These are phyloP conservation scores for Pammene fasciana DNA, from an alignment of 2,888 invertebrate genomes.

Conservation along the genomic window DNA sequence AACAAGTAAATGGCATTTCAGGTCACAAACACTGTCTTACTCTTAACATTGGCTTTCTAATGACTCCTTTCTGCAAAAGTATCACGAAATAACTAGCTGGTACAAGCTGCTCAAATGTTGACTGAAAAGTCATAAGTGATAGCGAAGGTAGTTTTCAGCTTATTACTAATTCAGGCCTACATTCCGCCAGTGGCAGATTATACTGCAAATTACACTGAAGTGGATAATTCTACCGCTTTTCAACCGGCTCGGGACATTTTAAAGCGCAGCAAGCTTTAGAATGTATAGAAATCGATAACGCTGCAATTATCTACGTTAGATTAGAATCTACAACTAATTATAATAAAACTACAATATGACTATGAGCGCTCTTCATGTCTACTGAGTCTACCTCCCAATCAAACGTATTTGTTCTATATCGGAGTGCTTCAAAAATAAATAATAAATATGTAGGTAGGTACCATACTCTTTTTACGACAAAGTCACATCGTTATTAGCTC, in stretches of 20 bases:
- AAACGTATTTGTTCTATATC: not conserved
- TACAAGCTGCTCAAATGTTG: constrained; percentile 15
- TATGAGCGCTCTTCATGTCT: not conserved
- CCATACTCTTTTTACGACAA: no score
- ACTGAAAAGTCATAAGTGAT: constrained; percentile 8
- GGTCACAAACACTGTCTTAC: no score
- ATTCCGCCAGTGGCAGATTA: constrained; percentile 24
- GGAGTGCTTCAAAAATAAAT: not conserved
- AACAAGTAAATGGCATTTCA: no score
- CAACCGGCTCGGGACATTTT: constrained; percentile 19
- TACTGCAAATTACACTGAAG: constrained; percentile 36
- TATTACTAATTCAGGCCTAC: constrained; percentile 33
- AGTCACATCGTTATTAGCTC: no score
- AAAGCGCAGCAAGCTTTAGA: constrained; percentile 4
- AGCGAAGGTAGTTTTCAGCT: constrained; percentile 5
- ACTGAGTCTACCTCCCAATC: not conserved
- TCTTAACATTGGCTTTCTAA: no score
- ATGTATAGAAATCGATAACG: constrained; percentile 19
- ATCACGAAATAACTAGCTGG: constrained; percentile 2
- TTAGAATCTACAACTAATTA: not conserved
- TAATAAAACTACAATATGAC: not conserved
- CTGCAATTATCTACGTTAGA: not conserved
- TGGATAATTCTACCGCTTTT: constrained; percentile 25
- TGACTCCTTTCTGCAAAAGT: not conserved
- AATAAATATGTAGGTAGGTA: no score